Conservation (phyloP, 2,113 vertebrate species). For the Pedetes capensis region DNA sequence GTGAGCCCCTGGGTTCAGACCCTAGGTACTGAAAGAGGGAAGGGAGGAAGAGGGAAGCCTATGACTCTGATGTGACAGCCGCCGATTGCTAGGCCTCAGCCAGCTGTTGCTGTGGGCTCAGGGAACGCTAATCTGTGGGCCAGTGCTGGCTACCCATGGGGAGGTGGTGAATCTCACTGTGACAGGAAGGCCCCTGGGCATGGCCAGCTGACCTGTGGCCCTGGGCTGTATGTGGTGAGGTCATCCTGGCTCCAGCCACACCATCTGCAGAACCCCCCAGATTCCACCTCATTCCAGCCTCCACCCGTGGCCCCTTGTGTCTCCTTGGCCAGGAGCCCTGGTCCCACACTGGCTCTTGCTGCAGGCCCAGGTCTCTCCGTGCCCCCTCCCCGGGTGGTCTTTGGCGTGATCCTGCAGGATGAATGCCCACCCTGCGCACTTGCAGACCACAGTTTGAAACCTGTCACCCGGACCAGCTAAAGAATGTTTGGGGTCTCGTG, state of each 20-base stretch:
- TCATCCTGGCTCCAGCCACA: background rate
- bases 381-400: rapidly evolving
- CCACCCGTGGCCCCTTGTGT: rapidly evolving
- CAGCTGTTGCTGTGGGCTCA: background rate
- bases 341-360: rapidly evolving
- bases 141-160: background rate
- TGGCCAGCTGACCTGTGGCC: background rate
- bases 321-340: background rate
- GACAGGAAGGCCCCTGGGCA: rapidly evolving
- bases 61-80: rapidly evolving
- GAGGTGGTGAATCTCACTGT: background rate
- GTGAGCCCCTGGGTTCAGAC: no score
- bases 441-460: no score
- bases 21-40: no score
- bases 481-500: background rate
- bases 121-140: rapidly evolving
- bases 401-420: rapidly evolving
- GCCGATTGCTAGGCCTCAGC: background rate
- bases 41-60: no score
- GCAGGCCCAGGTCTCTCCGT: rapidly evolving
- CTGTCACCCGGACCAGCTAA: rapidly evolving
- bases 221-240: background rate
- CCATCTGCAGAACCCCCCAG: rapidly evolving
- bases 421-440: background rate
- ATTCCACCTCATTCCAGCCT: rapidly evolving